A percentile compares a stretch with the other conserved stretches of the same genome.
These are phyloP conservation scores for Ptilonorhynchus violaceus DNA, from an alignment of 2,113 vertebrate species.

Conservation along the genomic window DNA sequence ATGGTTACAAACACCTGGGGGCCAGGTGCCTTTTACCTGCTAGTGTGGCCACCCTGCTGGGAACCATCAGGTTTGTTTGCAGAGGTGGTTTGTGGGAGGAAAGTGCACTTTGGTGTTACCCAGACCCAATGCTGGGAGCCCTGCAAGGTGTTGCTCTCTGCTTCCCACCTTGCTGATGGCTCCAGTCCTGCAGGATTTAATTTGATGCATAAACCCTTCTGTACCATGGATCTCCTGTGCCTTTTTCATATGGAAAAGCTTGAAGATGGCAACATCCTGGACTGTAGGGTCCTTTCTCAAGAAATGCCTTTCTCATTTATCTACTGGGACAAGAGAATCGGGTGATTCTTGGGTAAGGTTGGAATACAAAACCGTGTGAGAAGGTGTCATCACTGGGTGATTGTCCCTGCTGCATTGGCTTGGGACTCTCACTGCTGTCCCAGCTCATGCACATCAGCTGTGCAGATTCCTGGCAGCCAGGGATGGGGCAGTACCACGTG, in stretches of 20 bases:
- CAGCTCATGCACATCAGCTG: fast-evolving
- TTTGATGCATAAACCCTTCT: neutral
- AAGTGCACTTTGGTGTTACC: neutral
- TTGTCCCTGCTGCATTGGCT: neutral
- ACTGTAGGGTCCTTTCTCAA: neutral
- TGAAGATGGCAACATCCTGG: neutral
- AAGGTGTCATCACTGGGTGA: neutral
- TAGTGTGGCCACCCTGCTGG: fast-evolving
- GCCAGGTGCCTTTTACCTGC: neutral
- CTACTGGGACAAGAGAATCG: neutral
- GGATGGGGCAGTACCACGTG: fast-evolving
- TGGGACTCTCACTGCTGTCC: fast-evolving
- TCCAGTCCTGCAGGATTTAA: neutral
- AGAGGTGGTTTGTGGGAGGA: neutral
- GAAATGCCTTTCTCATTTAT: neutral
- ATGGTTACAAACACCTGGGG: neutral
- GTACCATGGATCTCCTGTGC: neutral
- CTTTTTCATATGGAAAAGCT: neutral
- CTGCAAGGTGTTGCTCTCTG: fast-evolving
- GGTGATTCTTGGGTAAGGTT: neutral
- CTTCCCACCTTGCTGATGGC: neutral
- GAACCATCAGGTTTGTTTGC: neutral
- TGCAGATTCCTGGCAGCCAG: fast-evolving
- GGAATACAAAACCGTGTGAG: neutral
- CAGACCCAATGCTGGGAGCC: neutral